Evolutionary conservation across 1,140 invertebrate species (phyloP).

Genomic region (Calephelis virginiensis): DNA sequence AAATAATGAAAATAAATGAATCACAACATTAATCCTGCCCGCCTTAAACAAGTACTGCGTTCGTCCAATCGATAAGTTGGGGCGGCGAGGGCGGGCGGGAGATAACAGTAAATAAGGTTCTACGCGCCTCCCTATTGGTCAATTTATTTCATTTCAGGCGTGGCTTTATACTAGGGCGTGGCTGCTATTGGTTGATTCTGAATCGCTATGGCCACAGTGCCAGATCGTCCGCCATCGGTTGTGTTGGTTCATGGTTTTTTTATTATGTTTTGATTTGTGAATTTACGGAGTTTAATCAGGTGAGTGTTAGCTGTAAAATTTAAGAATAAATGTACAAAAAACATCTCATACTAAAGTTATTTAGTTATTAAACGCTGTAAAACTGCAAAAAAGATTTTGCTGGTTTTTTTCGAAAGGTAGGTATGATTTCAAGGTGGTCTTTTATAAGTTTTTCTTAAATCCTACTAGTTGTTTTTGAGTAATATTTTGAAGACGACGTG

Average conservation of each 20-base stretch:
- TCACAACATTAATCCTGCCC: constrained; percentile 73
- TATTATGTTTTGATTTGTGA: constrained; percentile 29
- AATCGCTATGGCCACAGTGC: constrained; percentile 24
- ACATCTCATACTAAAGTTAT: too few relatives aligned
- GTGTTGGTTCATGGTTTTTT: constrained; percentile 30
- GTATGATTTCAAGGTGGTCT: too few relatives aligned
- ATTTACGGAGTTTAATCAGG: constrained; percentile 21
- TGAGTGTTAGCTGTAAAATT: constrained; percentile 17
- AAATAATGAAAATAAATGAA: constrained; percentile 67
- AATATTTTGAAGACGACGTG: too few relatives aligned
- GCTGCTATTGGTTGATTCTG: constrained; percentile 30
- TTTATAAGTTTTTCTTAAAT: too few relatives aligned
- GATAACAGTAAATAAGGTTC: constrained; percentile 68
- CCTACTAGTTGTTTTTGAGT: too few relatives aligned
- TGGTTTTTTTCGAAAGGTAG: too few relatives aligned
- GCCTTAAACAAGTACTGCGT: constrained; percentile 66
- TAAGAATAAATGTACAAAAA: too few relatives aligned
- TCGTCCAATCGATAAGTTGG: constrained; percentile 68
- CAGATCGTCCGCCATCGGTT: constrained; percentile 28
- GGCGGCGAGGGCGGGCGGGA: constrained; percentile 54
- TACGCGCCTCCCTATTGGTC: constrained; percentile 45
- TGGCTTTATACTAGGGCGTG: constrained; percentile 37
- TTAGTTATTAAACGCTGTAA: too few relatives aligned
- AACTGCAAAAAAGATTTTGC: too few relatives aligned
- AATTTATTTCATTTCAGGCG: constrained; percentile 28